Conservation (phyloP, 2,797 vertebrate species). For the Sylvilagus floridanus region DNA sequence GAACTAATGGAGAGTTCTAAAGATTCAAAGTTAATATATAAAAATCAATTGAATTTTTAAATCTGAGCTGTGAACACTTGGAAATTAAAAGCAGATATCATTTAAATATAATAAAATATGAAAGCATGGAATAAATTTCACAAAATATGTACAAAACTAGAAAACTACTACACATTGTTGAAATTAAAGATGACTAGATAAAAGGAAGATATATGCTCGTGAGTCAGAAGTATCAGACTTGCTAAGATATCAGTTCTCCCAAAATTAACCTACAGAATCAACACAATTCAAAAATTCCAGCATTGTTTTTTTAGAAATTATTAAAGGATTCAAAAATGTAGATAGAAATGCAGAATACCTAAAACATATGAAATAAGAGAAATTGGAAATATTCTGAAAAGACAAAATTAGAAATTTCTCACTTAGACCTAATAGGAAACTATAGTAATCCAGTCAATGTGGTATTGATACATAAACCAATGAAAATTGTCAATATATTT, state of each 20-base stretch:
- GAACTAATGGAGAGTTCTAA: background rate
- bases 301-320: background rate
- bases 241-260: background rate
- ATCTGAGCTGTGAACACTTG: background rate
- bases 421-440: background rate
- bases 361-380: background rate
- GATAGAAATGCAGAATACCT: background rate
- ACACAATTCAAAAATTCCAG: background rate
- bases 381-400: background rate
- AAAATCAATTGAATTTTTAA: background rate
- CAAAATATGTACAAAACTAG: background rate
- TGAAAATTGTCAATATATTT: slow-evolving; percentile 5
- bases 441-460: background rate
- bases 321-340: background rate
- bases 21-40: background rate
- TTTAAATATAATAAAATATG: slow-evolving; percentile 17
- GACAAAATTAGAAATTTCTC: slow-evolving; percentile 25
- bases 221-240: background rate
- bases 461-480: slow-evolving; percentile 8
- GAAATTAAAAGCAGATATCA: background rate
- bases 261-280: background rate
- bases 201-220: background rate
- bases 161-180: slow-evolving; percentile 4
- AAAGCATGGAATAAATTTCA: background rate
- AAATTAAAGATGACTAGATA: slow-evolving; percentile 9